These are phyloP conservation scores for Pogonocichla stellata DNA, from an alignment of 2,113 vertebrate species.

Conservation along the genomic window DNA sequence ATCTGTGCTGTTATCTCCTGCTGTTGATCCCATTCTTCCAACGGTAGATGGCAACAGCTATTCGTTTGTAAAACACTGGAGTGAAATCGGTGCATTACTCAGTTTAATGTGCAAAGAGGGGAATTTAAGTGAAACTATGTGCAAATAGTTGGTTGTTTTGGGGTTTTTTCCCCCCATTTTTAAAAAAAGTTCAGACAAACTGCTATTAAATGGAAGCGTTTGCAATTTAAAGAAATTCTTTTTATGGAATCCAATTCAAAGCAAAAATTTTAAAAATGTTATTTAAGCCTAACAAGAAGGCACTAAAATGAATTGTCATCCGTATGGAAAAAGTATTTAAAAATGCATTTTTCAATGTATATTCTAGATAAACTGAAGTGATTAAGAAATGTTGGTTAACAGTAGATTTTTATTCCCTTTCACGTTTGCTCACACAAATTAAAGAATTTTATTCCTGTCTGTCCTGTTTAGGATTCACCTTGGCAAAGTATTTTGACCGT, in stretches of 20 bases:
- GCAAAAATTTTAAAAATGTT: neutral
- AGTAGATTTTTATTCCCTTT: neutral
- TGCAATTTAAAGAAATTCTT: neutral
- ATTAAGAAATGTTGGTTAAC: neutral
- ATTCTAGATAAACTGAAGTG: neutral
- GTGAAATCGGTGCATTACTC: fast-evolving
- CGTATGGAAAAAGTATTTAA: neutral
- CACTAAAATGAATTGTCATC: neutral
- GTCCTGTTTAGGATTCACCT: neutral
- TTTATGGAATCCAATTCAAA: neutral
- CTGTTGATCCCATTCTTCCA: slow-evolving; percentile 14
- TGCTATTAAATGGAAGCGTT: neutral
- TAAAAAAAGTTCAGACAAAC: neutral
- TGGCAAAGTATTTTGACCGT: neutral
- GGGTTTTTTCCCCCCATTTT: too few relatives aligned
- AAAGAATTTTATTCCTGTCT: neutral
- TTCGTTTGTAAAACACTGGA: slow-evolving; percentile 46
- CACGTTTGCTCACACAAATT: neutral
- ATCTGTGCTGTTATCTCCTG: neutral
- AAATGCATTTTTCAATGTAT: neutral
- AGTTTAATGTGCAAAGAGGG: neutral
- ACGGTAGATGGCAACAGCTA: slow-evolving; percentile 75
- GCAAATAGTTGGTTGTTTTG: neutral
- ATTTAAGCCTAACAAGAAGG: neutral
- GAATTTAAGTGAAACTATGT: neutral